Evolutionary conservation across 2,888 invertebrate genomes (phyloP).

Genomic region (Hymenopus coronatus): DNA sequence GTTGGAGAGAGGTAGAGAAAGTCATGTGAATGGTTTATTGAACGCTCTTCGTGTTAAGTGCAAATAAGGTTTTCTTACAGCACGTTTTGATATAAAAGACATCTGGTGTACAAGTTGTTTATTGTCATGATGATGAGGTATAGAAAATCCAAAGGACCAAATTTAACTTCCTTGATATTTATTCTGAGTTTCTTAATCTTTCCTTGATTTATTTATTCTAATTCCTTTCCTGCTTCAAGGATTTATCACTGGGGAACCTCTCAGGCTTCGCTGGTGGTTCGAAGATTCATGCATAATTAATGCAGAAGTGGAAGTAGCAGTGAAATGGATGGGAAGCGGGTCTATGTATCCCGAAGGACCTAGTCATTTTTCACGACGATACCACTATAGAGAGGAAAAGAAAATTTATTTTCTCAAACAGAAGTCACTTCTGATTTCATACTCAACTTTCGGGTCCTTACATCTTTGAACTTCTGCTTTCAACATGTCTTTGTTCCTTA

Average conservation of each 20-base stretch:
- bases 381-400: neutral
- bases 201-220: neutral
- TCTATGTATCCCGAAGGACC: neutral
- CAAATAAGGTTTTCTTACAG: too few species aligned
- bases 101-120: too few species aligned
- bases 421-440: neutral
- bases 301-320: neutral
- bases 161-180: neutral
- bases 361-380: neutral
- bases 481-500: too few species aligned
- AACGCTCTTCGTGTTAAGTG: too few species aligned
- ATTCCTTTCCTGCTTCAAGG: neutral
- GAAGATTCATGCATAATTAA: conserved; percentile 13
- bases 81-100: too few species aligned
- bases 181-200: neutral
- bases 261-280: neutral
- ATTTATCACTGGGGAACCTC: neutral
- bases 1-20: too few species aligned
- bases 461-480: too few species aligned
- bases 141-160: neutral
- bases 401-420: neutral
- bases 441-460: too few species aligned
- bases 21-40: too few species aligned
- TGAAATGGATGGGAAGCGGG: neutral
- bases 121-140: neutral